A percentile compares a stretch with the other conserved stretches of the same genome.
Conservation (phyloP, 2,888 invertebrate genomes). For the Nesidiocoris tenuis region DNA sequence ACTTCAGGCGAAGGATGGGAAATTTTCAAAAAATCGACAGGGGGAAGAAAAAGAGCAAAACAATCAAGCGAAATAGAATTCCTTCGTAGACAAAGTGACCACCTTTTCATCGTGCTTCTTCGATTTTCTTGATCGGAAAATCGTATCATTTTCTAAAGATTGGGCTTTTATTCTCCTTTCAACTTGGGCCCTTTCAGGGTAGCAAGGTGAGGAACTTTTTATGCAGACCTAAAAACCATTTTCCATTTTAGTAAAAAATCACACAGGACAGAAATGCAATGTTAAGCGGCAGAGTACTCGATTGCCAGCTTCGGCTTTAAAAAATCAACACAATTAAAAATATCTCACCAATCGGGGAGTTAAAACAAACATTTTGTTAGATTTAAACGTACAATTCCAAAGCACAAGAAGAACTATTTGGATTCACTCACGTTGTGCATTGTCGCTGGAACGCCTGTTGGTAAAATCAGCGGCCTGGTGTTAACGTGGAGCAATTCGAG, state of each 20-base stretch:
- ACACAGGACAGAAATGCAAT: constrained; percentile 17
- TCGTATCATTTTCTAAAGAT: constrained; percentile 48
- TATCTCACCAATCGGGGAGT: neutral
- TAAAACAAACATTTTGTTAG: neutral
- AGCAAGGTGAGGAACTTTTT: constrained; percentile 52
- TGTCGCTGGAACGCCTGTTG: constrained; percentile 51
- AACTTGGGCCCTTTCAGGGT: constrained; percentile 51
- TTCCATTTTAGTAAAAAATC: constrained; percentile 21
- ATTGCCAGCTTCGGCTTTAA: constrained; percentile 36
- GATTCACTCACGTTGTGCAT: constrained; percentile 50
- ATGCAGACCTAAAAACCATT: constrained; percentile 51
- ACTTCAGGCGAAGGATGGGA: neutral
- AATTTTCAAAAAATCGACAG: constrained; percentile 31
- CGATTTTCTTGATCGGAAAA: constrained; percentile 53
- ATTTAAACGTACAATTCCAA: neutral
- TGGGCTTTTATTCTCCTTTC: constrained; percentile 51
- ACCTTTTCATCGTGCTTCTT: constrained; percentile 52
- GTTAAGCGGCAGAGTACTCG: constrained; percentile 28
- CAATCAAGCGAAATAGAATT: constrained; percentile 17
- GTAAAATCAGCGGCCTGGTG: constrained; percentile 49
- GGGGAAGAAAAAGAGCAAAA: constrained; percentile 10
- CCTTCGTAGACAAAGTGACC: constrained; percentile 27
- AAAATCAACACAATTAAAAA: neutral
- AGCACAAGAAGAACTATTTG: neutral
- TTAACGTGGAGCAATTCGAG: constrained; percentile 50